These are phyloP conservation scores for Thomomys bottae DNA, from an alignment of 2,113 vertebrate genomes.

Conservation along the genomic window DNA sequence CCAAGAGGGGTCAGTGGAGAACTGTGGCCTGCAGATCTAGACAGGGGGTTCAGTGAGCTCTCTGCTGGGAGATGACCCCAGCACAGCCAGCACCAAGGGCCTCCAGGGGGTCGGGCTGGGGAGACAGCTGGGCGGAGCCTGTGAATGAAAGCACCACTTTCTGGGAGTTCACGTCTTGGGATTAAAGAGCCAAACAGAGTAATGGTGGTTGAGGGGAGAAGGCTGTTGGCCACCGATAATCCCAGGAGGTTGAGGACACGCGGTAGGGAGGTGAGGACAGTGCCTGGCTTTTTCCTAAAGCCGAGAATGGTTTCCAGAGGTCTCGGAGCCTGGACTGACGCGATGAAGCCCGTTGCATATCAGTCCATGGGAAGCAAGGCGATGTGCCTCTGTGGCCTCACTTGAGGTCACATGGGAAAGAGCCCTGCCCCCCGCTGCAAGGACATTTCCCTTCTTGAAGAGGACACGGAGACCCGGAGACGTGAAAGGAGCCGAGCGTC, in stretches of 20 bases:
- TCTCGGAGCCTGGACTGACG: neutral
- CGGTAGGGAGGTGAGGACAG: neutral
- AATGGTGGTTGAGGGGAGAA: neutral
- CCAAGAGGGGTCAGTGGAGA: neutral
- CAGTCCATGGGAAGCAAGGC: neutral
- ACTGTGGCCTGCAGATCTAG: neutral
- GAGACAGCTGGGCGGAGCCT: neutral
- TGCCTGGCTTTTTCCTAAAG: neutral
- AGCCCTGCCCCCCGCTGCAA: neutral
- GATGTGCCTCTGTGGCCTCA: neutral
- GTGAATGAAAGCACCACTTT: constrained; percentile 11
- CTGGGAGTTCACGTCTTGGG: neutral
- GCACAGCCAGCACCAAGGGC: accelerated
- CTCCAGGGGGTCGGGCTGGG: no score
- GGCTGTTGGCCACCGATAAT: neutral
- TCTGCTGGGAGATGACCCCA: neutral
- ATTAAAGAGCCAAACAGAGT: constrained; percentile 26
- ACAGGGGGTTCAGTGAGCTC: neutral
- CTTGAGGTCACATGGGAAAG: neutral
- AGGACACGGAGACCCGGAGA: neutral
- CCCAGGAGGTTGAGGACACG: neutral
- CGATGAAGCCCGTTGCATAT: neutral
- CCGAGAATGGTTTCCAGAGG: neutral
- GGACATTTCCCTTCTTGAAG: neutral
- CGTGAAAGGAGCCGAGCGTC: neutral